Evolutionary conservation across 2,797 vertebrate species (phyloP), one percentile per base, ranked within the genome.

Genomic region (Halcyon leucocephala): DNA sequence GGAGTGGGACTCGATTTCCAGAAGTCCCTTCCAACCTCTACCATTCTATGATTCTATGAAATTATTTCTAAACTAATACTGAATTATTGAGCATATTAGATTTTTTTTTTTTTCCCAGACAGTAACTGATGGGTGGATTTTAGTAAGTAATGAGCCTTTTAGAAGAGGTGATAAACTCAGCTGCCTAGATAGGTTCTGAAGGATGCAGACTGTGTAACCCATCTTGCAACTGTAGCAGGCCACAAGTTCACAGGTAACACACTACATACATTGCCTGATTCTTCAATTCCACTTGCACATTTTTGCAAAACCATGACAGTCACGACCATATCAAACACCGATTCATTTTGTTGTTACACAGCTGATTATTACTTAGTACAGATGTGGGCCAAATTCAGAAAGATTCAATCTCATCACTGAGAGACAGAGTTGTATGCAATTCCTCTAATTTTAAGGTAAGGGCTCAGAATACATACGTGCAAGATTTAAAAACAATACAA

Each of bases 331-430:
- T 6, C 4, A 2, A 80, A 39, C 54, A 24, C 13, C 20, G 21
- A 66, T 48, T 31, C 55, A 58, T 79, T 46, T 65, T 76, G 42
- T 58, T 78, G 6, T 49, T 35, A 76, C 46, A 55, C 5, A 41
- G 6, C 31, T 81, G 22, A 80, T 55, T 22, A 73, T 31, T 24
- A 62, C 19, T 66, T 39, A 42, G 20, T 44, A 46, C 12, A 26
- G n/a, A 86, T 70, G 60, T n/a, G 14, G 15, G 16, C 73, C 17
- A 66, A 62, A 29, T 58, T 67, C 20, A 78, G 25, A 85, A 77
- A 92, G 29, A 66, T 12, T 78, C 18, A 44, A 10, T n/a, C 18
- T 60, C 21, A 46, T 31, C 0, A 0, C 41, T 55, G 51, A n/a
- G 55, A 77, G 31, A 48, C 22, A 3, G 5, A 37, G 17, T 4